Evolutionary conservation across 2,888 invertebrate genomes (phyloP).

Genomic region (Syritta pipiens): DNA sequence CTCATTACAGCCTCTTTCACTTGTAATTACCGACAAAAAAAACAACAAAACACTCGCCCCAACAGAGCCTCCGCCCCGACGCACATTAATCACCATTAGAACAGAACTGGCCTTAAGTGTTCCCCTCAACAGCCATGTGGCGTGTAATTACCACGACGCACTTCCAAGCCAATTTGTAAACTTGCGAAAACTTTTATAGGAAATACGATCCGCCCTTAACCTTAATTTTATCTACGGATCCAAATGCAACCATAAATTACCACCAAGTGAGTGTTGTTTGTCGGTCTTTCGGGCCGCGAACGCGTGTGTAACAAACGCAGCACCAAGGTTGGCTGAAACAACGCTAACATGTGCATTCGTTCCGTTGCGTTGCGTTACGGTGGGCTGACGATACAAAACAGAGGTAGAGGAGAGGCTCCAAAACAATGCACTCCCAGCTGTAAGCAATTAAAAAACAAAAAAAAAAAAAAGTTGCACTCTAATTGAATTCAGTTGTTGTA

Average conservation of each 20-base stretch:
- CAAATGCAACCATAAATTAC: conserved; percentile 50
- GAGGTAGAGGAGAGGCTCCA: too few relatives aligned
- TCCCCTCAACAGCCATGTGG: not conserved
- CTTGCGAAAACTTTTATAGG: conserved; percentile 52
- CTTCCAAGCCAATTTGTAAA: conserved; percentile 34
- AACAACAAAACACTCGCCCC: too few relatives aligned
- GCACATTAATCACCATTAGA: conserved; percentile 54
- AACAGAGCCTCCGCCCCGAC: conserved; percentile 9
- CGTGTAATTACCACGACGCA: conserved; percentile 50
- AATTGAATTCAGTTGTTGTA: conserved; percentile 53
- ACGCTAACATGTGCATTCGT: not conserved
- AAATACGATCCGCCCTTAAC: conserved; percentile 57
- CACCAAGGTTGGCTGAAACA: conserved; percentile 26
- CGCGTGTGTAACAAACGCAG: conserved; percentile 18
- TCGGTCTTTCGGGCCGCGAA: too few relatives aligned
- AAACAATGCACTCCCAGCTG: too few relatives aligned
- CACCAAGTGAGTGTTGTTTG: too few relatives aligned
- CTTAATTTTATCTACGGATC: conserved; percentile 45
- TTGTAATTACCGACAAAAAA: conserved; percentile 34
- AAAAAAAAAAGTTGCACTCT: conserved; percentile 16
- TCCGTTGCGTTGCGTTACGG: not conserved
- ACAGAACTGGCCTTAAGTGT: conserved; percentile 19
- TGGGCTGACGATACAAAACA: too few relatives aligned
- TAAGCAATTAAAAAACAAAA: not conserved
- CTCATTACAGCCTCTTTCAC: conserved; percentile 23